These are phyloP conservation scores for Pogonocichla stellata DNA, from an alignment of 2,113 vertebrate species.

Conservation along the genomic window DNA sequence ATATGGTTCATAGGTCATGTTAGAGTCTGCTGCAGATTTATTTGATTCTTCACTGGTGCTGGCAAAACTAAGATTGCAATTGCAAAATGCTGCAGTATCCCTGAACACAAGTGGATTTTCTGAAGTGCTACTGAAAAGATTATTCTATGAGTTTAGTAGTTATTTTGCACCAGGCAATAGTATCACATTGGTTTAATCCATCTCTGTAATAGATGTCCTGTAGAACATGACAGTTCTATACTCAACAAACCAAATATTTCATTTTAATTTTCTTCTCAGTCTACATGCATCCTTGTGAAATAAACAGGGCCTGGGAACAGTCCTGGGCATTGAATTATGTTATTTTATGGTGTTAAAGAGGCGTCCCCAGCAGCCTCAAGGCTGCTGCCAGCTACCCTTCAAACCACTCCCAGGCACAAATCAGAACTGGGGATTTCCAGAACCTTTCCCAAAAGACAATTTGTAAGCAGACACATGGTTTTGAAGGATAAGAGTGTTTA, in stretches of 20 bases:
- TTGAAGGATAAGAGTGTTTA: conserved; percentile 8
- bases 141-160: background rate
- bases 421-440: conserved; percentile 33
- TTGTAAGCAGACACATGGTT: background rate
- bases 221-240: background rate
- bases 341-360: background rate
- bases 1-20: background rate
- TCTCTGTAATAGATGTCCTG: background rate
- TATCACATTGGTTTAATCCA: background rate
- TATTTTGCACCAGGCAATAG: background rate
- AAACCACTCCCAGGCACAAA: background rate
- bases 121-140: background rate
- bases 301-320: conserved; percentile 2
- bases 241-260: background rate
- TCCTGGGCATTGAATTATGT: background rate
- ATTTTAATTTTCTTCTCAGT: background rate
- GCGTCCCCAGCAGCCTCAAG: background rate
- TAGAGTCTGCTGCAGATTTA: background rate
- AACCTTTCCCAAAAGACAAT: background rate
- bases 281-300: background rate
- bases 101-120: background rate
- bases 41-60: background rate
- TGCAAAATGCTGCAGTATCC: background rate
- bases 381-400: background rate
- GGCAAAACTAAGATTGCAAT: background rate